A percentile compares a stretch with the other conserved stretches of the same genome.
Evolutionary conservation across 2,797 vertebrate species (phyloP).

Genomic region (Heliangelus exortis): DNA sequence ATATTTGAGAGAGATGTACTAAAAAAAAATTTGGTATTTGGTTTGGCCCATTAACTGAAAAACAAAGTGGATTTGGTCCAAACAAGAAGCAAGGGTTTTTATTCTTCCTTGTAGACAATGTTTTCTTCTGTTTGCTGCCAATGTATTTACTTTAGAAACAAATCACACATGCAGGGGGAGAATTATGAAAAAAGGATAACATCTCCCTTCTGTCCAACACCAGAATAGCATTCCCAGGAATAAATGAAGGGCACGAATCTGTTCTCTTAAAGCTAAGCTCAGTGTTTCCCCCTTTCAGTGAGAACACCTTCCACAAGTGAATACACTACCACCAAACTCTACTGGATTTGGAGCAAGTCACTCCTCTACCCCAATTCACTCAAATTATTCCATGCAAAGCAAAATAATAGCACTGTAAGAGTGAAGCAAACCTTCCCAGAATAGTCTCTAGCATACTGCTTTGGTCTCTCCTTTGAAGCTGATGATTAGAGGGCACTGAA

Average conservation of each 20-base stretch:
- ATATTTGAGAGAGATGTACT: slow-evolving; percentile 11
- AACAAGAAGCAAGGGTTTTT: slow-evolving; percentile 2
- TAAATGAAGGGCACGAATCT: neutral
- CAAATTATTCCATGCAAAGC: neutral
- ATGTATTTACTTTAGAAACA: slow-evolving; percentile 21
- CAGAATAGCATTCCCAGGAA: neutral
- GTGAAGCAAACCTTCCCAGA: neutral
- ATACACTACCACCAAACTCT: neutral
- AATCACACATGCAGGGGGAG: neutral
- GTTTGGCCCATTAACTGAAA: slow-evolving; percentile 35
- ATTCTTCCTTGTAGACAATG: slow-evolving; percentile 32
- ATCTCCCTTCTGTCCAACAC: neutral
- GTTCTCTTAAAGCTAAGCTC: neutral
- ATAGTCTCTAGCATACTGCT: neutral
- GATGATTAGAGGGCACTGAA: neutral
- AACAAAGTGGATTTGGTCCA: slow-evolving; percentile 37
- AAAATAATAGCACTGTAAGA: neutral
- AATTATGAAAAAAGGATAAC: neutral
- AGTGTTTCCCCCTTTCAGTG: neutral
- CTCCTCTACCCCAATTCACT: neutral
- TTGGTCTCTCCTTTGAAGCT: neutral
- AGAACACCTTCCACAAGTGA: neutral
- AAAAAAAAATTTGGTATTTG: slow-evolving; percentile 14
- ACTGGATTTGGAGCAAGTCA: neutral
- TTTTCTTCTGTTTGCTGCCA: slow-evolving; percentile 33